Conservation (phyloP, 2,888 invertebrate genomes). For the Allacma fusca region DNA sequence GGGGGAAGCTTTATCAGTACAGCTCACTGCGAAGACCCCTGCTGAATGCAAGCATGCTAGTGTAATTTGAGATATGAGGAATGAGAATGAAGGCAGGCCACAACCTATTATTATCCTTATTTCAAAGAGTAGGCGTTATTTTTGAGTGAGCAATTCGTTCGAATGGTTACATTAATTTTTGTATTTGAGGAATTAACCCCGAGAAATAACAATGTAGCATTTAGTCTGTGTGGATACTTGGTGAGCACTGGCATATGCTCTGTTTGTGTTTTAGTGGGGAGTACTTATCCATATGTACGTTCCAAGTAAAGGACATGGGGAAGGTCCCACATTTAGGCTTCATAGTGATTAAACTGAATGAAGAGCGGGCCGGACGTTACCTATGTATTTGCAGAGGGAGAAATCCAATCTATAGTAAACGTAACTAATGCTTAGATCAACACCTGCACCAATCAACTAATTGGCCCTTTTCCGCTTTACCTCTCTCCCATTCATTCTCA, state of each 20-base stretch:
- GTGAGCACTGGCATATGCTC: too few species aligned
- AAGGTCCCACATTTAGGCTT: background rate
- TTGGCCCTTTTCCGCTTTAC: conserved; percentile 30
- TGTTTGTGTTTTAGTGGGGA: too few species aligned
- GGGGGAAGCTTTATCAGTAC: too few species aligned
- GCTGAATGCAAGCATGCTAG: background rate
- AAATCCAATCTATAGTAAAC: background rate
- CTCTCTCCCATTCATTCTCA: background rate
- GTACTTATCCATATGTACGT: too few species aligned
- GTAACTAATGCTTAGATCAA: conserved; percentile 41
- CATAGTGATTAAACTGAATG: background rate
- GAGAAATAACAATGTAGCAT: background rate
- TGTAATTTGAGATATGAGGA: background rate
- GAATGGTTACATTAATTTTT: background rate
- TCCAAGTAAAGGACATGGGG: background rate
- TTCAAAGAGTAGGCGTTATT: background rate
- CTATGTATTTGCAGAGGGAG: conserved; percentile 12
- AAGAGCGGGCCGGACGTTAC: background rate
- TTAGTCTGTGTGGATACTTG: too few species aligned
- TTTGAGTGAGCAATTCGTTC: background rate
- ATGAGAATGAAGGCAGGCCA: background rate
- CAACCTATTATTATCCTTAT: conserved; percentile 12
- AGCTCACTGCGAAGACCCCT: background rate
- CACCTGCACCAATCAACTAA: conserved; percentile 39
- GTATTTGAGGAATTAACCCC: background rate